Conservation (phyloP, 2,888 invertebrate species). For the Fragum fragum region DNA sequence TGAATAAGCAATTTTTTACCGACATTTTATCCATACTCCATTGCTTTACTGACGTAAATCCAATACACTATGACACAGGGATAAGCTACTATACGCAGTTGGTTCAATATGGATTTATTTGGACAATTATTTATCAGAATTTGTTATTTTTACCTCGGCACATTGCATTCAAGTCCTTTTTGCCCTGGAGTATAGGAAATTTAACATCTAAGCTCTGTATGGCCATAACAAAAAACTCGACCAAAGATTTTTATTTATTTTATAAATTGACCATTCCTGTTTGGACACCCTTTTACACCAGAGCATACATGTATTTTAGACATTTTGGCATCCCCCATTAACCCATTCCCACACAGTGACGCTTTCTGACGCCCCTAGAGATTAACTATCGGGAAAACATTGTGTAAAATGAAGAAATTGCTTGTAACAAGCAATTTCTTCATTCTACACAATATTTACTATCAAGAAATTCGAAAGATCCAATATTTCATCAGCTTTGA, state of each 20-base stretch:
- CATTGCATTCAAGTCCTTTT: constrained; percentile 21
- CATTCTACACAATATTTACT: too few relatives aligned
- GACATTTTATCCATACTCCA: neutral
- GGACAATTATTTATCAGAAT: constrained; percentile 14
- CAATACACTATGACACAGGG: neutral
- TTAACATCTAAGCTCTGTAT: neutral
- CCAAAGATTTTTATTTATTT: constrained; percentile 16
- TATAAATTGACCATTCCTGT: constrained; percentile 22
- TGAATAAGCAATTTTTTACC: neutral
- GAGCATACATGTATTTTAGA: too few relatives aligned
- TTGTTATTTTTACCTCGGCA: constrained; percentile 9
- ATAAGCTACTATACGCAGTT: neutral
- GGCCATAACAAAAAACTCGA: constrained; percentile 13
- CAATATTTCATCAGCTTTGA: too few relatives aligned
- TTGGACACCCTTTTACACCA: too few relatives aligned
- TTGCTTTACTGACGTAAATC: neutral
- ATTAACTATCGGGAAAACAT: too few relatives aligned
- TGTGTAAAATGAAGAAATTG: too few relatives aligned
- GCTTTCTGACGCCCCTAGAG: too few relatives aligned
- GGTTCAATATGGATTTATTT: constrained; percentile 17
- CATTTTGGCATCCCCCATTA: too few relatives aligned
- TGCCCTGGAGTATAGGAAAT: constrained; percentile 17
- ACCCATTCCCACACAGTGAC: too few relatives aligned
- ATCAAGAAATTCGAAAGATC: too few relatives aligned
- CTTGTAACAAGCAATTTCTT: too few relatives aligned